Evolutionary conservation across 2,113 vertebrate genomes (phyloP), one percentile per base, ranked within the genome.

Genomic region (Edolisoma coerulescens): DNA sequence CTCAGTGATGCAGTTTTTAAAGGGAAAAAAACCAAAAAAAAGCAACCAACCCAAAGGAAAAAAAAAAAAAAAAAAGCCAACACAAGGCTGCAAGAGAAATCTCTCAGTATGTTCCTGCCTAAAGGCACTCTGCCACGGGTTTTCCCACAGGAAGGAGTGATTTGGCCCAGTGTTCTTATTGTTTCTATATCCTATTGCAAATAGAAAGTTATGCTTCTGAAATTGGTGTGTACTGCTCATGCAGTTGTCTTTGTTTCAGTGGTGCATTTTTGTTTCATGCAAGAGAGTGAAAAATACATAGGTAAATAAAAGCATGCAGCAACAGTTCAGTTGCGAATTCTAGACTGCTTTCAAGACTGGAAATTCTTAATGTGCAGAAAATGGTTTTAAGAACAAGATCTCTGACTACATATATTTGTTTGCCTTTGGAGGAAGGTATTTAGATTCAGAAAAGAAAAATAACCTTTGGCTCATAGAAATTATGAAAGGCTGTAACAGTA

Each of bases 131-230:
- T 93, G 96, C 96, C 92, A 90, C 0, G 90, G 92, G 92, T 96
- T 96, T 96, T 96, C 96, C 96, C 96, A 96, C 96, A 97, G 96
- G 96, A 97, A 97, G 92, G 80, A 96, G 95, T 94, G 73, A 95
- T 96, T 96, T 97, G 96, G 96, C 96, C 96, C 90, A 95, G 92
- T 19, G 3, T 93, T 87, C 95, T 96, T 92, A 97, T 96, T 97
- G 96, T 97, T 97, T 84, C 95, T 96, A 93, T 96, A 96, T 97
- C 95, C 96, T 95, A 96, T 78, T 90, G 92, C 96, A 95, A 93
- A 93, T 94, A 96, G 95, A 96, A 96, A 94, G 93, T 96, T 87
- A 52, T 6, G 76, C 83, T 87, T 86, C 86, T 93, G 80, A 87
- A 92, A 95, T 81, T 12, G 10, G 69, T 94, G 84, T 75, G 45